phyloP scores from a whole-genome alignment of 2,113 vertebrate genomes.

The Megaleporinus macrocephalus region DNA sequence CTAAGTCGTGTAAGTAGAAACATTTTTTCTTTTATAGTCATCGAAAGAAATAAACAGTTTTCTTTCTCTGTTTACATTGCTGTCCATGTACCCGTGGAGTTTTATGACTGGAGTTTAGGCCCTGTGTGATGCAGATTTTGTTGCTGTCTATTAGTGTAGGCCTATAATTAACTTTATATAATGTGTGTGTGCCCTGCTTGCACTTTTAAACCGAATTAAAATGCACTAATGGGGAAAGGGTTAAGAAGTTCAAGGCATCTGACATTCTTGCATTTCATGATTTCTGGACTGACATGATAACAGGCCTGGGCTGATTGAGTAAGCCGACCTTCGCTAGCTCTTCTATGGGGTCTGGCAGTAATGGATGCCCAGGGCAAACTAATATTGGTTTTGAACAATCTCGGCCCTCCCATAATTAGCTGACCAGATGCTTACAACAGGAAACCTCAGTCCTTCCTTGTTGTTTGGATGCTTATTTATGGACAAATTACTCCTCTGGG shows the following conservation, averaged over 20 bases:
- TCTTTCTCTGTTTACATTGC: too few species aligned
- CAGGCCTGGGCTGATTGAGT: constrained; percentile 61
- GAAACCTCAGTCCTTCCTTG: constrained; percentile 18
- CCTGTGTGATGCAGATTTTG: not conserved
- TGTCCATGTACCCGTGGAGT: too few species aligned
- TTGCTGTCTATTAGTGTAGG: not conserved
- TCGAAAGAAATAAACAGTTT: too few species aligned
- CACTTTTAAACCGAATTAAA: constrained; percentile 51
- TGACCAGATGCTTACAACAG: constrained; percentile 22
- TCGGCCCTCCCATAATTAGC: constrained; percentile 60
- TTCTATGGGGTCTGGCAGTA: constrained; percentile 55
- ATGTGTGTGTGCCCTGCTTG: constrained; percentile 25
- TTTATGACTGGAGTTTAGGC: not conserved
- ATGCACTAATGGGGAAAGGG: constrained; percentile 37
- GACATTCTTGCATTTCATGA: constrained; percentile 53
- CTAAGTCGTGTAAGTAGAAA: not conserved
- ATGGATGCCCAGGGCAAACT: constrained; percentile 60
- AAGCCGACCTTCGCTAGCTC: constrained; percentile 66
- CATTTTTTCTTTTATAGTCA: too few species aligned
- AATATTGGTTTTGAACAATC: constrained; percentile 66
- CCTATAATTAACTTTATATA: constrained; percentile 37
- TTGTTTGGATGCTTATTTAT: constrained; percentile 58
- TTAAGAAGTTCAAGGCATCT: constrained; percentile 57
- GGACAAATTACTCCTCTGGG: constrained; percentile 40
- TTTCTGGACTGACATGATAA: constrained; percentile 65